A percentile compares a stretch with the other conserved stretches of the same genome.
These are phyloP conservation scores for Schizaphis graminum DNA, from an alignment of 2,888 invertebrate genomes.

Conservation along the genomic window DNA sequence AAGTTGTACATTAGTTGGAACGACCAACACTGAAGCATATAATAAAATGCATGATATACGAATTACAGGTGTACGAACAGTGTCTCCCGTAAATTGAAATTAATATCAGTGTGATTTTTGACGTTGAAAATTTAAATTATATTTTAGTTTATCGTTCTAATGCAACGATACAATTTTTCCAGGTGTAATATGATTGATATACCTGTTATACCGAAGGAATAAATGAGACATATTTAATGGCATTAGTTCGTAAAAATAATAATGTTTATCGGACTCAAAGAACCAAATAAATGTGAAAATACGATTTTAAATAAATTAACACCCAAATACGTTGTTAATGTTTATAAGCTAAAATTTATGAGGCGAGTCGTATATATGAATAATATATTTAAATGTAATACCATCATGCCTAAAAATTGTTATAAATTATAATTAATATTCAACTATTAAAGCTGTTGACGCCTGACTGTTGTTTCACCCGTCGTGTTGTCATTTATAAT, in stretches of 20 bases:
- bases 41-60: background rate
- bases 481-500: background rate
- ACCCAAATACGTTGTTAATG: background rate
- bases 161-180: background rate
- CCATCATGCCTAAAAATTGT: background rate
- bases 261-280: background rate
- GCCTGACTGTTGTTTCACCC: background rate
- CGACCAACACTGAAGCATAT: background rate
- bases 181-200: background rate
- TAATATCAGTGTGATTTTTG: background rate
- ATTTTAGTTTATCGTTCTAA: background rate
- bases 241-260: background rate
- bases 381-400: background rate
- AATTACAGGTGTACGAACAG: background rate
- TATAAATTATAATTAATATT: background rate
- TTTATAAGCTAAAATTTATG: background rate
- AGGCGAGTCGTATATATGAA: background rate
- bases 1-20: background rate
- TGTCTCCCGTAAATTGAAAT: background rate
- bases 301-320: background rate
- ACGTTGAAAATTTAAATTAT: background rate
- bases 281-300: background rate
- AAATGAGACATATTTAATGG: background rate
- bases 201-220: background rate
- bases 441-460: background rate